Evolutionary conservation across 2,113 vertebrate species (phyloP), one percentile per base, ranked within the genome.

Genomic region (Ceyx melanurus): DNA sequence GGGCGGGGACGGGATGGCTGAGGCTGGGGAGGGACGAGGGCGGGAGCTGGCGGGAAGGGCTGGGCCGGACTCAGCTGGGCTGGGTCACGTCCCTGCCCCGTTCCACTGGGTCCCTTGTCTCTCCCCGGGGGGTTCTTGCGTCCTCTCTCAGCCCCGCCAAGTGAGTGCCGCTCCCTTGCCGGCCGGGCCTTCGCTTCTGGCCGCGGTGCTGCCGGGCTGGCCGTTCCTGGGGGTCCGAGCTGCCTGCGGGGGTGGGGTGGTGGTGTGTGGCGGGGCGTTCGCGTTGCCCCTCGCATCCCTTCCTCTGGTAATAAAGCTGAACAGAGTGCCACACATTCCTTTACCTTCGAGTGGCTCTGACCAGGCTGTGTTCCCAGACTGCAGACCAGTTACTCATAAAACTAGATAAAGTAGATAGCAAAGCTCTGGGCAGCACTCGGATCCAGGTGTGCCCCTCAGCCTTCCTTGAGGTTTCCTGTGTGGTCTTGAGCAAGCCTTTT

Each of bases 321-420:
- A 2, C 12, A 15, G 11, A 1, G 19, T 15, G 54, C 7, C 9
- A 0, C 29, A 2, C 6, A 1, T 37, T 28, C 4, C 6, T 17
- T 8, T 33, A 50, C 43, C 9, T 79, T 20, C 0, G 4, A 14
- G 60, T 3, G 8, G n/a, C 13, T 57, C 58, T 10, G 46, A 23
- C 28, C 31, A 2, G 9, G 28, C 5, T 31, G 50, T 5, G 43
- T 72, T 28, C 43, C 13, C 50, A 7, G 4, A 1, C 28, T 5
- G 2, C 54, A 19, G n/a, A 5, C 3, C 19, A 7, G 46, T 14
- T 22, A 5, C 40, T 43, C 16, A 1, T 29, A n/a, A 40, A 25
- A 10, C 22, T 5, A 54, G 20, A 3, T 35, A 26, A 17, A 76
- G 68, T 10, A 25, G 37, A 15, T 31, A 9, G 35, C 29, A 4